A percentile compares a stretch with the other conserved stretches of the same genome.
phyloP scores from a whole-genome alignment of 2,113 vertebrate species.

The Bujurquina vittata region DNA sequence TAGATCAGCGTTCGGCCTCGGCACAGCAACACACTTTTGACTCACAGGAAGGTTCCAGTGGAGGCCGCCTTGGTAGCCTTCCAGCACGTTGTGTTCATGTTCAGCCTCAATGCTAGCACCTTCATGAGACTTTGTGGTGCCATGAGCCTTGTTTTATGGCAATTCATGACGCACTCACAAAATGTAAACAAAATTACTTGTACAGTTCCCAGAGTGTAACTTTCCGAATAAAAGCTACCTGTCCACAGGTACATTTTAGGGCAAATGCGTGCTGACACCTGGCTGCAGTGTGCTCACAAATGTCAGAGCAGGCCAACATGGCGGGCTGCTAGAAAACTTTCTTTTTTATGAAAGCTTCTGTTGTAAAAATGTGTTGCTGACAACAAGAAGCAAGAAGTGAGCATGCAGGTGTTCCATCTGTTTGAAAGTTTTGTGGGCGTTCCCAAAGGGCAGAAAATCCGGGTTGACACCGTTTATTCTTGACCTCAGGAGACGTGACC shows the following conservation, averaged over 20 bases:
- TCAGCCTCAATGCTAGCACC: background rate
- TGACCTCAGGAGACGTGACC: background rate
- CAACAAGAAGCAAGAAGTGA: background rate
- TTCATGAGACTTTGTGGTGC: background rate
- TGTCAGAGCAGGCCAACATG: background rate
- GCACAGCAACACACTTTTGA: background rate
- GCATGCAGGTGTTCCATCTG: fast-evolving
- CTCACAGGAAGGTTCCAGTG: background rate
- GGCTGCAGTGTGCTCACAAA: background rate
- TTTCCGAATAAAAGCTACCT: background rate
- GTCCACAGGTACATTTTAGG: background rate
- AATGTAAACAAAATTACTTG: background rate
- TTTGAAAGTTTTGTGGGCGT: background rate
- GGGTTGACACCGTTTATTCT: background rate
- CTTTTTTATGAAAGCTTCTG: background rate
- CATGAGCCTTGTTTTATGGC: background rate
- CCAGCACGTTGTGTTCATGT: background rate
- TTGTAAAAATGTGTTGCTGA: background rate
- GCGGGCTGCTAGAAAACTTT: background rate
- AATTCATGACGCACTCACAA: background rate
- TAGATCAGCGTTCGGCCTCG: background rate
- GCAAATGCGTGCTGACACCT: background rate
- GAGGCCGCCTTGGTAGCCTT: background rate
- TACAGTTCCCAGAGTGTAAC: background rate
- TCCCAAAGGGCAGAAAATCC: background rate